Percentiles rank a stretch among this genome's conserved stretches.
Conservation (phyloP, 2,888 invertebrate genomes). For the Ernsta delagoae region DNA sequence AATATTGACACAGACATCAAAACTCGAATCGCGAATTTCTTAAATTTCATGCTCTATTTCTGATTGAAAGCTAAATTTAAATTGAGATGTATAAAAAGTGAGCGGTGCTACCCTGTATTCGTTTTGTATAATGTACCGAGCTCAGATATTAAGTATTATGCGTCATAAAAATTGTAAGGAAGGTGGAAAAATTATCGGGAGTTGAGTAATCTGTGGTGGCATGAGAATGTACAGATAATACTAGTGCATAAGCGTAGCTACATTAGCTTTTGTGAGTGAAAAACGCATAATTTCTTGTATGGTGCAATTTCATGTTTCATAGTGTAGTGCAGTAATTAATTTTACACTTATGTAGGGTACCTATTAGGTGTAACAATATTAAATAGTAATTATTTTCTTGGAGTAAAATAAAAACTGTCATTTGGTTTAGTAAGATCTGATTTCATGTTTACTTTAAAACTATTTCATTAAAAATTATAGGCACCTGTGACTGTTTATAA, state of each 20-base stretch:
- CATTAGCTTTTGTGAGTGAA: neutral
- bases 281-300: neutral
- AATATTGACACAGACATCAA: slow-evolving; percentile 35
- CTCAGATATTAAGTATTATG: slow-evolving; percentile 29
- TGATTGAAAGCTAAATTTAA: slow-evolving; percentile 60
- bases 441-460: too few relatives aligned
- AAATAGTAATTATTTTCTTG: too few relatives aligned
- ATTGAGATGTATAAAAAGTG: slow-evolving; percentile 60
- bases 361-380: too few relatives aligned
- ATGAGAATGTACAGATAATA: slow-evolving; percentile 13
- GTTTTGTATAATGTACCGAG: slow-evolving; percentile 27
- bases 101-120: slow-evolving; percentile 50
- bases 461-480: too few relatives aligned
- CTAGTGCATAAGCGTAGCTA: slow-evolving; percentile 21
- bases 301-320: too few relatives aligned
- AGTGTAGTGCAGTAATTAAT: too few relatives aligned
- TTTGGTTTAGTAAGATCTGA: too few relatives aligned
- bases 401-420: too few relatives aligned
- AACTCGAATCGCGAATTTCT: slow-evolving; percentile 40
- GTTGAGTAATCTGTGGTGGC: slow-evolving; percentile 22
- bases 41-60: slow-evolving; percentile 66
- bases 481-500: too few relatives aligned
- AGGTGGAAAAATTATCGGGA: slow-evolving; percentile 27
- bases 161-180: slow-evolving; percentile 28
- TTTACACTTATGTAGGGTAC: too few relatives aligned